Base-by-base conservation (phyloP, 2,797 vertebrate species). In the Dermochelys coriacea region DNA sequence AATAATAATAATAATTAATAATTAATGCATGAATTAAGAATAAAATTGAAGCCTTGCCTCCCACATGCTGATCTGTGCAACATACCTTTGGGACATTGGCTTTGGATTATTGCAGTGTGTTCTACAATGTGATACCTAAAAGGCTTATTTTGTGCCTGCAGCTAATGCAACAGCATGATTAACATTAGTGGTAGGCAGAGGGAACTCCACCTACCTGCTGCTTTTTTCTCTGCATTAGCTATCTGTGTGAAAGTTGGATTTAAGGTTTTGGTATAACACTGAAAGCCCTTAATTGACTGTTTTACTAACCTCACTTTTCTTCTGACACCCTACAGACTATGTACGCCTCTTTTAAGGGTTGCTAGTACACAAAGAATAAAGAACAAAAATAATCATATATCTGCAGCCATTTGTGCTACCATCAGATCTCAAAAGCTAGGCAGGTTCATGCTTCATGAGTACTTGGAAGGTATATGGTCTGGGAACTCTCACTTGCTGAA, bases 261-360 rank as follows among this genome's bases (percentile, higher is more conserved):
- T 74, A 55, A 89, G 85, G 1, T 78, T 57, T 54, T 87, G 86
- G 18, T 79, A 12, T 80, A 87, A 34, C 34, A 82, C 31, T 92
- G 89, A 84, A 80, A 95, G 71, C 82, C 89, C 21, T 3, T 92
- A 57, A 93, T 25, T 92, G 31, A 64, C 49, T 91, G 21, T 80
- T 27, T 83, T 82, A 77, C 49, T 86, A 91, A 85, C 89, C 85
- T 87, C 50, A 75, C 41, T 91, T 57, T 83, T 79, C 27, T 90
- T 90, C 83, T 85, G 55, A 85, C 81, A 21, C 50, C 47, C 5
- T 2, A 2, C 2, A 12, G 27, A 57, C 80, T 77, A 50, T 64
- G 41, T 23, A 71, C 83, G 93, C 88, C 77, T 77, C 68, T 77
- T 49, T 92, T 68, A 77, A 49, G 16, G 37, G 75, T 51, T 82